Percentiles rank a stretch among this genome's conserved stretches.
phyloP scores from a whole-genome alignment of 2,888 invertebrate species.

The Gastrophysa polygoni region DNA sequence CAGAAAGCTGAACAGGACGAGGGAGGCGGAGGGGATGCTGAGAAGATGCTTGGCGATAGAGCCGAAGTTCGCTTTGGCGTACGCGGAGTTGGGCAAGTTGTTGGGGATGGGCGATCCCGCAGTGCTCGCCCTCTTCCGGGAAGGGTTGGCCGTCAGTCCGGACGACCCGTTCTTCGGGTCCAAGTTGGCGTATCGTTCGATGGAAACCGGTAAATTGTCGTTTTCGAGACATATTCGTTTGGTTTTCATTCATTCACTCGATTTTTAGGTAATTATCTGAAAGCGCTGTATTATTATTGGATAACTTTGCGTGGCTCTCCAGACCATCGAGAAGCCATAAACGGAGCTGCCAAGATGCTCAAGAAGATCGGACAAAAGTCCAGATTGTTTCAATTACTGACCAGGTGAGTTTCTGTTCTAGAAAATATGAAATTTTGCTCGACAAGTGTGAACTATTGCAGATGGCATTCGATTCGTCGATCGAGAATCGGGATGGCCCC shows the following conservation, averaged over 20 bases:
- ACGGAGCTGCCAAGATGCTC: slow-evolving; percentile 67
- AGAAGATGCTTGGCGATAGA: slow-evolving; percentile 71
- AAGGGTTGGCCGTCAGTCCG: slow-evolving; percentile 70
- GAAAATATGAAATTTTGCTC: too few relatives aligned
- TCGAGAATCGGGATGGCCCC: not conserved
- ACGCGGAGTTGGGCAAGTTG: slow-evolving; percentile 69
- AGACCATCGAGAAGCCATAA: slow-evolving; percentile 63
- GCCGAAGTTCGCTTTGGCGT: slow-evolving; percentile 72
- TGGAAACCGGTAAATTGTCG: slow-evolving; percentile 68
- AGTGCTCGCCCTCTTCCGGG: slow-evolving; percentile 65
- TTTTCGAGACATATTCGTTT: too few relatives aligned
- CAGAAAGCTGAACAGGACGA: slow-evolving; percentile 70
- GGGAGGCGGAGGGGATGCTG: slow-evolving; percentile 70
- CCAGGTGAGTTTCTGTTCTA: slow-evolving; percentile 59
- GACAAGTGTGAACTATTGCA: not conserved
- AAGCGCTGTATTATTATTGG: slow-evolving; percentile 64
- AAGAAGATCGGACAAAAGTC: slow-evolving; percentile 69
- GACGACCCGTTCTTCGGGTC: slow-evolving; percentile 72
- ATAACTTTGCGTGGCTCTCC: slow-evolving; percentile 62
- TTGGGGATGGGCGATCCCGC: slow-evolving; percentile 62
- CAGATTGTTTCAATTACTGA: slow-evolving; percentile 68
- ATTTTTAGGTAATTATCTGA: slow-evolving; percentile 61
- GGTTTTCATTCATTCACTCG: too few relatives aligned
- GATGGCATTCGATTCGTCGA: not conserved
- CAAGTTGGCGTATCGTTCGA: slow-evolving; percentile 75